phyloP scores from a whole-genome alignment of 1,140 invertebrate genomes.

The Conus betulinus region DNA sequence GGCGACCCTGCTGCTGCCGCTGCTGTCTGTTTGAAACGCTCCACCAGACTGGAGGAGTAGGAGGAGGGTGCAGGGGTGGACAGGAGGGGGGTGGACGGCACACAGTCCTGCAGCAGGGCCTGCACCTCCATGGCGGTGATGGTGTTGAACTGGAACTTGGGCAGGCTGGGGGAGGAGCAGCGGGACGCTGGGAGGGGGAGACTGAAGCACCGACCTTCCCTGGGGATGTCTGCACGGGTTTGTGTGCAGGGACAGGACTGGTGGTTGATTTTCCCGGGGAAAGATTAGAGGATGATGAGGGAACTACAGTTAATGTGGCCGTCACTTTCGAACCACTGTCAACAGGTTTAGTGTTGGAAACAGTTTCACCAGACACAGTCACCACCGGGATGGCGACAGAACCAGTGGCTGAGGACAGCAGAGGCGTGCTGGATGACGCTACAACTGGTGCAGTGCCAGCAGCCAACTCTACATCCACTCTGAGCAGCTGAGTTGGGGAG shows the following conservation, averaged over 20 bases:
- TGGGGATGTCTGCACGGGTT: not conserved
- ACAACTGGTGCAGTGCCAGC: not conserved
- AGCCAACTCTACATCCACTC: not conserved
- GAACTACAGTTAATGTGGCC: not conserved
- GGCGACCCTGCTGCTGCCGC: not conserved
- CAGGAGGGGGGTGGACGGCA: conserved; percentile 28
- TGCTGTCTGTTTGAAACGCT: conserved; percentile 5
- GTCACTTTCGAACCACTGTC: too few relatives aligned
- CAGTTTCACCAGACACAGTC: not conserved
- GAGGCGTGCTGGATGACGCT: not conserved
- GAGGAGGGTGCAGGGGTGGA: conserved; percentile 28
- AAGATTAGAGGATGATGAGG: not conserved
- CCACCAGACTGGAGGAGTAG: conserved; percentile 26
- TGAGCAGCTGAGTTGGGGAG: not conserved
- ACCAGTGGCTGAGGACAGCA: not conserved
- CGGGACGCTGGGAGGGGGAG: not conserved
- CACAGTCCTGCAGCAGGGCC: conserved; percentile 24
- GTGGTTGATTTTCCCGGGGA: not conserved
- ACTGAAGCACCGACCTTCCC: not conserved
- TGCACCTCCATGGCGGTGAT: conserved; percentile 28
- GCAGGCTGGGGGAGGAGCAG: conserved; percentile 14
- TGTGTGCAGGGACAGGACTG: too few relatives aligned
- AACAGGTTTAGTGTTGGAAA: not conserved
- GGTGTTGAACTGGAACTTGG: conserved; percentile 36
- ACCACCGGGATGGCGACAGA: not conserved